Percentiles rank a stretch among this genome's conserved stretches.
Conservation (phyloP, 2,888 invertebrate species). For the Caenorhabditis wallacei region DNA sequence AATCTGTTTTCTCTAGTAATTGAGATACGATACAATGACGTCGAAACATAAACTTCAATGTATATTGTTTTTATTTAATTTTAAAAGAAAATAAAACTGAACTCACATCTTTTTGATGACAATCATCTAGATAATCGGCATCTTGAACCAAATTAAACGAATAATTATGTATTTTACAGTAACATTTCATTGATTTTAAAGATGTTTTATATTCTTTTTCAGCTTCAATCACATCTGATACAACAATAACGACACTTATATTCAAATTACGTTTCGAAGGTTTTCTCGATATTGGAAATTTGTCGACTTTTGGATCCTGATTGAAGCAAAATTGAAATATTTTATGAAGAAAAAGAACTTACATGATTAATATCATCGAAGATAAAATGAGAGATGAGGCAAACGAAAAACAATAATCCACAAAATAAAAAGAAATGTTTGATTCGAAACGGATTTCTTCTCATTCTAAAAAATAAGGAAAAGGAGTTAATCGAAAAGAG, state of each 20-base stretch:
- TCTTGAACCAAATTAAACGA: constrained; percentile 52
- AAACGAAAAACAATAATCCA: constrained; percentile 2
- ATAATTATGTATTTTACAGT: constrained; percentile 60
- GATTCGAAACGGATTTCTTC: constrained; percentile 1
- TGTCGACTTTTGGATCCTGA: constrained; percentile 8
- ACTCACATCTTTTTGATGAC: constrained; percentile 63
- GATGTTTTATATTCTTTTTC: constrained; percentile 53
- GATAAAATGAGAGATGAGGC: constrained; percentile 15
- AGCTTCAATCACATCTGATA: constrained; percentile 13
- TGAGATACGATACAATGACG: constrained; percentile 76
- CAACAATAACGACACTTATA: constrained; percentile 31
- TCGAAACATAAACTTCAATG: constrained; percentile 80
- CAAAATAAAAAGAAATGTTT: constrained; percentile 4
- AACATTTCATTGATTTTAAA: constrained; percentile 58
- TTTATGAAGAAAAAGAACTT: not conserved
- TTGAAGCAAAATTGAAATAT: not conserved
- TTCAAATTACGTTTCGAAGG: constrained; percentile 15
- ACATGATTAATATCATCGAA: constrained; percentile 16
- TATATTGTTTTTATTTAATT: not conserved
- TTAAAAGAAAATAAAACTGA: not conserved
- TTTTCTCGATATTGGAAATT: constrained; percentile 1
- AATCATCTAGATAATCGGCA: constrained; percentile 28
- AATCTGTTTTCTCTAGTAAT: constrained; percentile 63
- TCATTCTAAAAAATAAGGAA: not conserved
- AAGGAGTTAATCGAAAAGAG: not conserved